Conservation (phyloP, 2,797 vertebrate genomes). For the Leucoraja ocellata region DNA sequence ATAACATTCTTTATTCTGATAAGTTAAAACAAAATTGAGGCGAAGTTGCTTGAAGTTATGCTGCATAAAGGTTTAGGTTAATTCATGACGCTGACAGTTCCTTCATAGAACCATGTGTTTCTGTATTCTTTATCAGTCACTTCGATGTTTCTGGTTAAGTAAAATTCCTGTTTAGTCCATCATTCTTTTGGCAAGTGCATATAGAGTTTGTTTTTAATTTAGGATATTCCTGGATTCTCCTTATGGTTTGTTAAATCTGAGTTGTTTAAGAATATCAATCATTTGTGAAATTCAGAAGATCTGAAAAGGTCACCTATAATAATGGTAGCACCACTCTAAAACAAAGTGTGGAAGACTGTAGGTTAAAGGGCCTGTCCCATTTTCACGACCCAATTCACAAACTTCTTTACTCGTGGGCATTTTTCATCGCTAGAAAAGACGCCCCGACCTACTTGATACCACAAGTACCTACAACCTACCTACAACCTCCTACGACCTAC, state of each 20-base stretch:
- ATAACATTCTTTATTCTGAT: not conserved
- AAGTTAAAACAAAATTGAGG: not conserved
- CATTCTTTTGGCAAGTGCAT: not conserved
- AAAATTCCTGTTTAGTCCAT: not conserved
- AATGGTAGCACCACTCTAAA: not conserved
- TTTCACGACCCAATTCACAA: too few relatives aligned
- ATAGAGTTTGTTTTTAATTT: not conserved
- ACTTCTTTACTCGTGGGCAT: too few relatives aligned
- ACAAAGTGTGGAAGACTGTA: not conserved
- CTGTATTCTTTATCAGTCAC: not conserved
- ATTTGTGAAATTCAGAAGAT: not conserved
- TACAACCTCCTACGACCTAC: too few relatives aligned
- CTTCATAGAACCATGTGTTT: not conserved
- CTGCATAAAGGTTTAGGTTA: too few relatives aligned
- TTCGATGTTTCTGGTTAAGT: not conserved
- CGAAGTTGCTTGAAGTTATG: not conserved
- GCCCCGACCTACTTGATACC: too few relatives aligned
- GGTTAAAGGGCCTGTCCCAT: not conserved
- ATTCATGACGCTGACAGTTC: not conserved
- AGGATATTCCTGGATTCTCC: not conserved
- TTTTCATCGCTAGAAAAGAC: too few relatives aligned
- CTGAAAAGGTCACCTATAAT: not conserved
- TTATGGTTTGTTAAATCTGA: not conserved
- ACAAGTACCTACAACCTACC: too few relatives aligned
- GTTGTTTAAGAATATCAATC: not conserved